Conservation (phyloP, 2,797 vertebrate species). For the Pelochelys cantorii region DNA sequence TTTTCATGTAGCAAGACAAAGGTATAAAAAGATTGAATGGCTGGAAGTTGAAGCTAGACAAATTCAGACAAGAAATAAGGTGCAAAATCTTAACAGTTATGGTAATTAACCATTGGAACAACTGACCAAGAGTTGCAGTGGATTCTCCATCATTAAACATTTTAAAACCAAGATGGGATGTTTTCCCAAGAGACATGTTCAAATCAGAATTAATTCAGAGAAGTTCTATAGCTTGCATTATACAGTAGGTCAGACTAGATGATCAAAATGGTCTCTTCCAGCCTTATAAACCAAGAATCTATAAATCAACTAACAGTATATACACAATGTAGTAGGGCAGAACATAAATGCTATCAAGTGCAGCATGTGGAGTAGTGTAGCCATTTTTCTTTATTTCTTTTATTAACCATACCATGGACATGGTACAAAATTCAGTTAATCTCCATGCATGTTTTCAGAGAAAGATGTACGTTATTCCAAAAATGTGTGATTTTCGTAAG, state of each 20-base stretch:
- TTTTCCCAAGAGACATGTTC: background rate
- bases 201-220: background rate
- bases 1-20: background rate
- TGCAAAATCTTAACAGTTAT: background rate
- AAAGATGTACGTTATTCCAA: background rate
- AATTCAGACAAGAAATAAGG: background rate
- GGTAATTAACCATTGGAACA: background rate
- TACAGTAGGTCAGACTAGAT: background rate
- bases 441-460: background rate
- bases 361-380: background rate
- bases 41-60: background rate
- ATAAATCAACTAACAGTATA: background rate
- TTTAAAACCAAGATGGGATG: background rate
- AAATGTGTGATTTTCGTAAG: background rate
- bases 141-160: background rate
- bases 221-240: background rate
- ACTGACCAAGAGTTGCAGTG: background rate
- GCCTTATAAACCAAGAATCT: background rate
- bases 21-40: background rate
- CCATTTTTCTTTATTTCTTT: background rate
- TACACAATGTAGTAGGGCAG: background rate
- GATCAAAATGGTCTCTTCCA: background rate
- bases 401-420: rapidly evolving
- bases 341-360: background rate
- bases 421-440: background rate